phyloP scores from a whole-genome alignment of 2,888 invertebrate genomes.

The Chrysomela aeneicollis region DNA sequence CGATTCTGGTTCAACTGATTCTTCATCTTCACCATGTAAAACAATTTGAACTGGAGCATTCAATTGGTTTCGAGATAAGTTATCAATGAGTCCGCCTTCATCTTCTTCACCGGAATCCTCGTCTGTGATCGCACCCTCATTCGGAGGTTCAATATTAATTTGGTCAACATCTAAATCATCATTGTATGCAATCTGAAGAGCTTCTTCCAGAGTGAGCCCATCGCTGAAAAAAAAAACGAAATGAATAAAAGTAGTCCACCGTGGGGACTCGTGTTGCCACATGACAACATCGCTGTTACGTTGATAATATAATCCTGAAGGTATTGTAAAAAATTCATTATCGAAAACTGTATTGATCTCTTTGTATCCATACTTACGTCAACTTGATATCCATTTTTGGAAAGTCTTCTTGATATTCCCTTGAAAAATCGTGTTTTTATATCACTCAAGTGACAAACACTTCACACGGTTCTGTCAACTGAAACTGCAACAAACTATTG shows the following conservation, averaged over 20 bases:
- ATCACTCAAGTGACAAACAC: constrained; percentile 5
- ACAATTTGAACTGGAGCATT: constrained; percentile 16
- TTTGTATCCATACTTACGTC: constrained; percentile 16
- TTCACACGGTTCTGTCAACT: no score
- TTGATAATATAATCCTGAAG: constrained; percentile 17
- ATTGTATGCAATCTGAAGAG: constrained; percentile 28
- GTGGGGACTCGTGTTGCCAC: not conserved
- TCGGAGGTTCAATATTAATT: constrained; percentile 20
- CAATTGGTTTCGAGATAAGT: constrained; percentile 18
- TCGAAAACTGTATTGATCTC: constrained; percentile 13
- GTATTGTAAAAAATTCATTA: constrained; percentile 9
- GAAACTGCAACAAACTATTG: no score
- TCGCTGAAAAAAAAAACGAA: constrained; percentile 24
- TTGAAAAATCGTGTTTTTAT: constrained; percentile 8
- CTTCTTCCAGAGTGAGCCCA: constrained; percentile 28
- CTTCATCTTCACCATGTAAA: constrained; percentile 1
- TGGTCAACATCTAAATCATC: constrained; percentile 21
- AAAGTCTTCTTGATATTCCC: constrained; percentile 10
- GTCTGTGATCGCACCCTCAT: constrained; percentile 23
- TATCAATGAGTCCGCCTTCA: constrained; percentile 26
- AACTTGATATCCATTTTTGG: constrained; percentile 11
- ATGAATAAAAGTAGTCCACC: constrained; percentile 7
- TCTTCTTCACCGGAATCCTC: constrained; percentile 35
- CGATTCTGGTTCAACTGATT: not conserved
- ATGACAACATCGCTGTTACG: not conserved